Percentiles rank a stretch among this genome's conserved stretches.
Evolutionary conservation across 2,888 invertebrate genomes (phyloP).

Genomic region (Entomobrya multifasciata): DNA sequence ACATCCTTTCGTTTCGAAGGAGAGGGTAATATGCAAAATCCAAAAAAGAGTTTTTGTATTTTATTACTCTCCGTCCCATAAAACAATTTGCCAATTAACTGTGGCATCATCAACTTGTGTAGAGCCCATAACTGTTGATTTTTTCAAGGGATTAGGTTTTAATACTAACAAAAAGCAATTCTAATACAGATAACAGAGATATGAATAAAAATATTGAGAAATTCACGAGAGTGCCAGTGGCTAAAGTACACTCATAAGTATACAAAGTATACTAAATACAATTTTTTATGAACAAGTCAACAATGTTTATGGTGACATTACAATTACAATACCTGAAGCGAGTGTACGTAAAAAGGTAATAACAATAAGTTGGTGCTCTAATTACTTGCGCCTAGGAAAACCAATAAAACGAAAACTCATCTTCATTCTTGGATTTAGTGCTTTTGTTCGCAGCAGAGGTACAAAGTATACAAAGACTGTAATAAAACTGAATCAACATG

Average conservation of each 20-base stretch:
- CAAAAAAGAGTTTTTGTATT: slow-evolving; percentile 12
- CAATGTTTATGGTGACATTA: slow-evolving; percentile 64
- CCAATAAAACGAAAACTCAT: slow-evolving; percentile 62
- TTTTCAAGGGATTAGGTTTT: slow-evolving; percentile 14
- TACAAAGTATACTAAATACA: slow-evolving; percentile 31
- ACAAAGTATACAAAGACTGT: background rate
- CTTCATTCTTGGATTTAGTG: slow-evolving; percentile 35
- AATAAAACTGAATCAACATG: slow-evolving; percentile 41
- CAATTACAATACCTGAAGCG: too few relatives aligned
- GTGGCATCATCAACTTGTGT: slow-evolving; percentile 16
- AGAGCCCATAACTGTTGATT: background rate
- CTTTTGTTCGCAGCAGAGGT: slow-evolving; percentile 15
- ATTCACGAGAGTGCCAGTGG: too few relatives aligned
- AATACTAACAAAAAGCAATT: slow-evolving; percentile 32
- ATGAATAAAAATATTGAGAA: slow-evolving; percentile 28
- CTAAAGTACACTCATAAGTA: too few relatives aligned
- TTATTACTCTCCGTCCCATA: slow-evolving; percentile 52
- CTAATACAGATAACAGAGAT: slow-evolving; percentile 28
- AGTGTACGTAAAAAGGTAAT: too few relatives aligned
- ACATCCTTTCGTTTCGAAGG: slow-evolving; percentile 35
- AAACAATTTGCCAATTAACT: slow-evolving; percentile 72
- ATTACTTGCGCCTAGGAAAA: slow-evolving; percentile 60
- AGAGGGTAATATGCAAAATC: slow-evolving; percentile 67
- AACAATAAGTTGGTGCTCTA: slow-evolving; percentile 54
- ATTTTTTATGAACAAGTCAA: slow-evolving; percentile 48